Base-by-base conservation (phyloP, 2,113 vertebrate genomes). In the Takifugu bimaculatus region DNA sequence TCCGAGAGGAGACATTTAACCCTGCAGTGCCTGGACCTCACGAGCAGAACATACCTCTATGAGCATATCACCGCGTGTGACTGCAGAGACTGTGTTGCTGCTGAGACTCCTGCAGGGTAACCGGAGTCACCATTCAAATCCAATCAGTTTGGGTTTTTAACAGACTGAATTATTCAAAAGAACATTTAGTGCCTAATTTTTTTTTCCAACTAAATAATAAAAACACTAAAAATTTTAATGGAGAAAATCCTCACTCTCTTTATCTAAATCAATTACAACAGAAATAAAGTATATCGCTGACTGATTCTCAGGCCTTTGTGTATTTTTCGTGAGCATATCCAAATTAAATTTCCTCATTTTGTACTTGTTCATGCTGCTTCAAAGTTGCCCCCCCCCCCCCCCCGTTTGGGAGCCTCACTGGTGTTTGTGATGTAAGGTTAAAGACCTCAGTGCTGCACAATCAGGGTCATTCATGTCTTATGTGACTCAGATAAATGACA, bases 51-150 rank as follows among this genome's bases (percentile, higher is more conserved):
- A 0, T 44, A 68, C 13, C 0, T 1, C 42, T 82, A 85, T 73
- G 26, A 25, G 29, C 84, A 80, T 3, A 63, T 85, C 65, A 85
- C 60, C 27, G 6, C 58, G 51, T 88, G 86, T 47, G 50, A 63
- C 14, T 84, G 81, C 48, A 20, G 6, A 64, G 4, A 3, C 27
- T 81, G 72, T 0, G 5, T 20, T 20, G 20, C 20, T 20, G 49
- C 13, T 25, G 13, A 54, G 14, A 2, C 49, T 54, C 15, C 25
- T 29, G 26, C 5, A 20, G 58, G 11, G 1, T 10, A 15, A 28
- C 20, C 13, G 5, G 12, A 39, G 25, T 39, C 2, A 1, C 10
- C 2, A 4, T 5, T 13, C 5, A n/a, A 10, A 26, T 3, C 13
- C 44, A 53, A 42, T 26, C 4, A 5, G 26, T 63, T 42, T 20